Evolutionary conservation across 2,888 invertebrate genomes (phyloP).

Genomic region (Maniola hyperantus): DNA sequence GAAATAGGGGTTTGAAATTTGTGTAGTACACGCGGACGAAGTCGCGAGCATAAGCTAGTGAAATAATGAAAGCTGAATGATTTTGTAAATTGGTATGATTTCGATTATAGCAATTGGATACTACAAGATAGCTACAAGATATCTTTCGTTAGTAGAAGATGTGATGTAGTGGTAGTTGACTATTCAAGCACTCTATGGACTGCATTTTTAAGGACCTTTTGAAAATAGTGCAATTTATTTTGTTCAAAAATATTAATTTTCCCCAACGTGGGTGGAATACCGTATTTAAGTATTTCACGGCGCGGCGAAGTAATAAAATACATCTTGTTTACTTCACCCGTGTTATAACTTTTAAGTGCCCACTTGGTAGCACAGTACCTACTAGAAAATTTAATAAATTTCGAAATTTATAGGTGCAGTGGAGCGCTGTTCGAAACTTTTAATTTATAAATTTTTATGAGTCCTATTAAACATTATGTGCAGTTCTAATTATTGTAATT

Average conservation of each 20-base stretch:
- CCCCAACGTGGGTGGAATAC: not conserved
- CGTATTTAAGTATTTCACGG: slow-evolving; percentile 1
- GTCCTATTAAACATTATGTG: slow-evolving; percentile 8
- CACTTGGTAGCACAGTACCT: slow-evolving; percentile 10
- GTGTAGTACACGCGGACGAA: no score
- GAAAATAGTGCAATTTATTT: not conserved
- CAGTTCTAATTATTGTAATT: slow-evolving; percentile 5
- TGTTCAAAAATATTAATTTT: not conserved
- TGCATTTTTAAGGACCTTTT: not conserved
- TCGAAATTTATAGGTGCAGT: slow-evolving; percentile 19
- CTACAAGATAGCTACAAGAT: no score
- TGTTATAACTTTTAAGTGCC: slow-evolving; percentile 22
- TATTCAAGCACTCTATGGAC: not conserved
- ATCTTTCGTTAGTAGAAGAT: no score
- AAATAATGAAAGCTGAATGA: no score
- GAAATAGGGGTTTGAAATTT: no score
- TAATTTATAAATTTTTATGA: slow-evolving; percentile 22
- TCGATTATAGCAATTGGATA: no score
- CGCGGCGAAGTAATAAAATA: slow-evolving; percentile 10
- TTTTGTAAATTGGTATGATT: no score
- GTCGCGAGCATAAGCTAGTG: no score
- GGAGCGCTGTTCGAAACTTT: slow-evolving; percentile 20
- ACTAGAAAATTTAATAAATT: slow-evolving; percentile 25
- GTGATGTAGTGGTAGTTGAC: no score
- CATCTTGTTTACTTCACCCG: slow-evolving; percentile 13